These are phyloP conservation scores for Callionymus lyra DNA, from an alignment of 2,113 vertebrate genomes.

Conservation along the genomic window DNA sequence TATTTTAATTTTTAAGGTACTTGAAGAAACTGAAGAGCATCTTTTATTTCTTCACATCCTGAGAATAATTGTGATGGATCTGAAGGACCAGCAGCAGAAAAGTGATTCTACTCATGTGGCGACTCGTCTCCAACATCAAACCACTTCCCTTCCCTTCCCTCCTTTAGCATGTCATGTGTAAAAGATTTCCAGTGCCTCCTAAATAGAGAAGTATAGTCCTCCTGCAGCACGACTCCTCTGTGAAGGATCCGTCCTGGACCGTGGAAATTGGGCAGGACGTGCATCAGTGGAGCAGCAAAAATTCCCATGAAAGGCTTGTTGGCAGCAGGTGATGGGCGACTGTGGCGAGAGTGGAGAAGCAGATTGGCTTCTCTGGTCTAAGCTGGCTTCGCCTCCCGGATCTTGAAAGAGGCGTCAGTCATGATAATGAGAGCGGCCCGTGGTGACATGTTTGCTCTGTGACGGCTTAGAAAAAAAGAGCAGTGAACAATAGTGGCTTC, in stretches of 20 bases:
- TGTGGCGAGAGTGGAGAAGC: constrained; percentile 15
- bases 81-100: too few relatives aligned
- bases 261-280: constrained; percentile 11
- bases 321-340: constrained; percentile 33
- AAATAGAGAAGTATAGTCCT: not conserved
- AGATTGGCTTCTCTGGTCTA: constrained; percentile 15
- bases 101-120: too few relatives aligned
- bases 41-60: too few relatives aligned
- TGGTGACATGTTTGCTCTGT: too few relatives aligned
- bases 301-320: constrained; percentile 30
- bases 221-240: constrained; percentile 5
- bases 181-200: constrained; percentile 1
- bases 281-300: constrained; percentile 38
- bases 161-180: too few relatives aligned
- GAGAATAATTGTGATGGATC: too few relatives aligned
- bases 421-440: constrained; percentile 31
- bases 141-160: too few relatives aligned
- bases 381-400: constrained; percentile 1
- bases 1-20: too few relatives aligned
- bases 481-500: too few relatives aligned
- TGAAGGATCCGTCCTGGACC: constrained; percentile 14
- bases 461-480: too few relatives aligned
- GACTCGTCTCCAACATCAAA: too few relatives aligned
- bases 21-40: too few relatives aligned
- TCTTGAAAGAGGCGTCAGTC: constrained; percentile 21